Base-by-base conservation (phyloP, 2,888 invertebrate genomes). In the Agrypnus murinus region DNA sequence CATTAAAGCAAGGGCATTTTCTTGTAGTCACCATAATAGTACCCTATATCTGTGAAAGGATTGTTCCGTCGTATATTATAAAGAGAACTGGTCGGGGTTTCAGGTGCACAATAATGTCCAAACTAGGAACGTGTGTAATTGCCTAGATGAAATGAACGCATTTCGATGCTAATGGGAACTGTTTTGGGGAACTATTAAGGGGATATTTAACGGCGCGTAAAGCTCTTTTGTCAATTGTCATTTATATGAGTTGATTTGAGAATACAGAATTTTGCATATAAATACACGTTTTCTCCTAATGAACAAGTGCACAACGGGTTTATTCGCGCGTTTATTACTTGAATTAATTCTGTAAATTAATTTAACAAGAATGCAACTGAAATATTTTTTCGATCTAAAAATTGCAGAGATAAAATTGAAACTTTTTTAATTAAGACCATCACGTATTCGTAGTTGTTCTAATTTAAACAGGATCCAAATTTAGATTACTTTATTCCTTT, bases 401-500 rank as follows among this genome's bases (percentile, higher is more conserved):
- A n/a, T n/a, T n/a, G n/a, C n/a, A 25, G 5, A 25, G 5, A 25
- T 25, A 25, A 25, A 25, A 5, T 25, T 25, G 5, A 25, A 25
- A 2, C 5, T 25, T 25, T 25, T 57, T 68, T 68, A 62, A 68
- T 68, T 68, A 62, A 68, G 14, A 32, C 31, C 25, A n/a, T n/a
- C n/a, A 55, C 57, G 55, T 25, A 45, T 53, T 43, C 45, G 10
- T 36, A 12, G 17, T 43, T 45, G 57, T 36, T 8, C 12, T 45
- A 65, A 58, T 46, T 68, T 32, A 53, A 68, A 68, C 68, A 60
- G 36, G 65, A 64, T 67, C 60, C 40, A 70, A 77, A 76, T 78
- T 78, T 78, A 77, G 77, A 78, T 78, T 78, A 77, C 76, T 77
- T 75, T 78, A 78, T 78, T 76, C 78, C 78, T 78, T 77, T 74